Evolutionary conservation across 1,140 invertebrate species (phyloP).

Genomic region (Listronotus bonariensis): DNA sequence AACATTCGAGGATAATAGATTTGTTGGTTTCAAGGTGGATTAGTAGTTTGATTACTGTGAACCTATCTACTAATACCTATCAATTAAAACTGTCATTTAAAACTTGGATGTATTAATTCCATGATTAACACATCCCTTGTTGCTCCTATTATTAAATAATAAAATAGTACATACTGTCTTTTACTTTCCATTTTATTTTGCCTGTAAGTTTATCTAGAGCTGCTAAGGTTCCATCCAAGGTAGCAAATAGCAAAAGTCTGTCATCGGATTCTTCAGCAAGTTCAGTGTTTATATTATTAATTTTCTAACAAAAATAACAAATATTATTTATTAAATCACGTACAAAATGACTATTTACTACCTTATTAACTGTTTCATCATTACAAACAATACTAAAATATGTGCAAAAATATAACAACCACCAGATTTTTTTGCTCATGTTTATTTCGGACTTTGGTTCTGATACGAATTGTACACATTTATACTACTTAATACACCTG

Average conservation of each 20-base stretch:
- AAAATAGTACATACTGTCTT: constrained; percentile 71
- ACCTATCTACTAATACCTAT: no score
- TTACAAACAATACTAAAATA: constrained; percentile 18
- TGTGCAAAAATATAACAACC: constrained; percentile 9
- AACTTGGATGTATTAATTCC: constrained; percentile 6
- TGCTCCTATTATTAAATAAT: neutral
- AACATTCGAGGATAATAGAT: no score
- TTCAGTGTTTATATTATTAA: constrained; percentile 58
- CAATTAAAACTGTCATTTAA: no score
- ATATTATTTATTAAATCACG: constrained; percentile 5
- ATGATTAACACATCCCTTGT: neutral
- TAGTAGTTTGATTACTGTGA: no score
- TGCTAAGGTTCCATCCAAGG: constrained; percentile 86
- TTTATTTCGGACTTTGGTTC: neutral
- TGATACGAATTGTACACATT: constrained; percentile 10
- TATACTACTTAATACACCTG: neutral
- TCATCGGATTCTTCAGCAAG: constrained; percentile 70
- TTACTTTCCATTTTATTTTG: constrained; percentile 84
- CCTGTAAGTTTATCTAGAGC: constrained; percentile 84
- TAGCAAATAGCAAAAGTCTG: constrained; percentile 82
- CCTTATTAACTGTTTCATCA: constrained; percentile 29
- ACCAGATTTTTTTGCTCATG: constrained; percentile 16
- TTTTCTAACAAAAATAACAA: constrained; percentile 19
- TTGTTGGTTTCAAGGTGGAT: no score
- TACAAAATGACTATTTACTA: constrained; percentile 13